Evolutionary conservation across 2,797 vertebrate genomes (phyloP), one percentile per base, ranked within the genome.

Genomic region (Columba guinea): DNA sequence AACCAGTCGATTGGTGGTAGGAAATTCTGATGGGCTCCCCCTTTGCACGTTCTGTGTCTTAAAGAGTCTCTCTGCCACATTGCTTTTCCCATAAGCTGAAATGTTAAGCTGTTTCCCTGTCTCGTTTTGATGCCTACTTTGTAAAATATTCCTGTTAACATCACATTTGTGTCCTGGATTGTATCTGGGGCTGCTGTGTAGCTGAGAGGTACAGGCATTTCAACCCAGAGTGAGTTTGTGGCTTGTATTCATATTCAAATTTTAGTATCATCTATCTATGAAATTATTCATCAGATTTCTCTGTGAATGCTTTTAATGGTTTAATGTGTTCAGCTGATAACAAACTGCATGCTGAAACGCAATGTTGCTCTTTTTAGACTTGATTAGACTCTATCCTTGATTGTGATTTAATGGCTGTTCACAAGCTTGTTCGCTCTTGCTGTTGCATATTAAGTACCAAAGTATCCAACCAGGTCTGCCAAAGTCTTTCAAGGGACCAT

Each of bases 161-260:
- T 90, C 49, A 11, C 44, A 46, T 82, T 77, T 87, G 71, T 92
- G 69, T 80, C 82, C 84, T 84, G n/a, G n/a, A 9, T 37, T 39
- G 4, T 82, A 46, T 59, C 41, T 41, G 60, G 48, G 65, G 53
- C 83, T 84, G 35, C 73, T 24, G 32, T 60, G 86, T 34, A 78
- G 92, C 78, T 83, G 71, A 63, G 88, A 77, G 81, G 86, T 85
- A 55, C 69, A 63, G 81, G n/a, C 88, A 2, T 92, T 96, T 92
- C 90, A 89, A 37, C 68, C 64, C 35, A 35, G 59, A 91, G 24
- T 5, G 48, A 65, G 80, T 82, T 22, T 91, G 69, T 90, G 68
- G 64, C 68, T 85, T 90, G 73, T 91, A 97, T 96, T 97, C 94
- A 92, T 95, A 96, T 96, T 96, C 69, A 96, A 56, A 96, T 95